phyloP scores from a whole-genome alignment of 2,113 vertebrate genomes.

The human region DNA sequence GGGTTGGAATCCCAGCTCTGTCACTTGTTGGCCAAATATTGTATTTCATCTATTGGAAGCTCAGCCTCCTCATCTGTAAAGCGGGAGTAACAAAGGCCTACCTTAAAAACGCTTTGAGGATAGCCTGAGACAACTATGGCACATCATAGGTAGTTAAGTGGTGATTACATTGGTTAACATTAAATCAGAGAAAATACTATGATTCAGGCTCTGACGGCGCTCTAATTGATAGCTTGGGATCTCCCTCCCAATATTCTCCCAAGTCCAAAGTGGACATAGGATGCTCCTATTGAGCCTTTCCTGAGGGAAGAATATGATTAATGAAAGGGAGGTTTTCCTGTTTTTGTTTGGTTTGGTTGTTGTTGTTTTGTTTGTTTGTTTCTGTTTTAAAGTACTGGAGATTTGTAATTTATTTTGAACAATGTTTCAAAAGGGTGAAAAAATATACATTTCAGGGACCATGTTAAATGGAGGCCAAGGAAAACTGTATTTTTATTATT shows the following conservation, averaged over 20 bases:
- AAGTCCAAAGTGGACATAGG: not conserved
- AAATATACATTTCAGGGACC: not conserved
- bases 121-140: not conserved
- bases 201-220: not conserved
- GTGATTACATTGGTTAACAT: not conserved
- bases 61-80: conserved; percentile 9
- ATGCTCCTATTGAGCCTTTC: not conserved
- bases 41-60: not conserved
- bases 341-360: not conserved
- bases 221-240: not conserved
- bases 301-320: not conserved
- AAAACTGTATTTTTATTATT: not conserved
- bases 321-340: not conserved
- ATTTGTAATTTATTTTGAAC: not conserved
- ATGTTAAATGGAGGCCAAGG: not conserved
- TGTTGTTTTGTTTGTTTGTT: not conserved
- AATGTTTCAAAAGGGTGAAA: not conserved
- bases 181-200: not conserved
- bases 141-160: not conserved
- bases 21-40: not conserved
- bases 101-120: not conserved
- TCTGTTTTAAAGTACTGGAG: not conserved
- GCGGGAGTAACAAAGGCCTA: not conserved
- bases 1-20: not conserved
- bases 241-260: not conserved